Evolutionary conservation across 2,113 vertebrate genomes (phyloP), one percentile per base, ranked within the genome.

Genomic region (Calypte anna): DNA sequence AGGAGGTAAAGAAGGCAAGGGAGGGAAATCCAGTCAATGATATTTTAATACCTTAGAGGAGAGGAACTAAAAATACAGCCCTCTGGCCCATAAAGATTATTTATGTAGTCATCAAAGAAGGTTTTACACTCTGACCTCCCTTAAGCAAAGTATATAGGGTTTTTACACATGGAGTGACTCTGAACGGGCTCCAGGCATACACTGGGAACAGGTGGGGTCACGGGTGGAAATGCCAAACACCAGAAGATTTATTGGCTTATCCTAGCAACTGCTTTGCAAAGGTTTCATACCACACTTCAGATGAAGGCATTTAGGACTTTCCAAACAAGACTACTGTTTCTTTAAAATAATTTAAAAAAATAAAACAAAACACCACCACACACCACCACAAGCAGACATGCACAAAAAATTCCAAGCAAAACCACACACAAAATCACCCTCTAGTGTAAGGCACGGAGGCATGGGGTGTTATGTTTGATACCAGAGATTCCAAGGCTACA

Each of bases 111-210:
- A 76, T 15, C 46, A 51, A 72, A 77, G 22, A 78, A 4, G 58
- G 20, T 48, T 61, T 55, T 40, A 38, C 69, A 33, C 40, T 48
- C 6, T 25, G 21, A 43, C 4, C 14, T 68, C 28, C 53, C 22
- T 58, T 21, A 75, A 16, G 14, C 33, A 51, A 14, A 7, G 27
- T 10, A 1, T 43, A 15, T 0, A 48, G 3, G 4, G 17, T 27
- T 27, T 79, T 3, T 67, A 62, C 21, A 5, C 30, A 63, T 9
- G 6, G 18, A 63, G 43, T 25, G 48, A 58, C 15, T 57, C 43
- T 50, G 12, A 58, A 66, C 23, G 7, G 27, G 14, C 33, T 79
- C 20, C 62, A 78, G 19, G 36, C 14, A 22, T 24, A 20, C 22
- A 17, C 31, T n/a, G 22, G 43, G 16, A 91, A 27, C 11, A 15